These are phyloP conservation scores for Xestia c-nigrum DNA, from an alignment of 2,888 invertebrate species.

Conservation along the genomic window DNA sequence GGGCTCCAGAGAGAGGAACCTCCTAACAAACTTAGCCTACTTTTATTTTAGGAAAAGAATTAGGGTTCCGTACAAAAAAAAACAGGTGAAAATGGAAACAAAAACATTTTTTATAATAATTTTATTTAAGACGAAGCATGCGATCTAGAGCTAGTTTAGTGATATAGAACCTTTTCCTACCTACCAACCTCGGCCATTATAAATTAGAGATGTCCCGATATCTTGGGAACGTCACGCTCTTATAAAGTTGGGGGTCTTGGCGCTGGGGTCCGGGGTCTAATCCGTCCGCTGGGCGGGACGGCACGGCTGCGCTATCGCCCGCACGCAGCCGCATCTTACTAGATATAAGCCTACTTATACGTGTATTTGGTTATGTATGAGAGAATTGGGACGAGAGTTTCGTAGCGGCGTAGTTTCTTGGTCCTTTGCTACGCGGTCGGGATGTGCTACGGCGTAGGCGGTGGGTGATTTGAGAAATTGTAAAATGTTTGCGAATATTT, in stretches of 20 bases:
- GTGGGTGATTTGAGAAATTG: background rate
- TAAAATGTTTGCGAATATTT: background rate
- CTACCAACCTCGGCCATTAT: slow-evolving; percentile 43
- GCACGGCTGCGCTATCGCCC: slow-evolving; percentile 83
- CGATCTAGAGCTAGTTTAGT: background rate
- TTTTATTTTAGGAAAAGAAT: too few relatives aligned
- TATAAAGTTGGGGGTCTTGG: slow-evolving; percentile 76
- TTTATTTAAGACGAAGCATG: too few relatives aligned
- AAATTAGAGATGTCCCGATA: slow-evolving; percentile 65
- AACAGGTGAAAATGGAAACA: too few relatives aligned
- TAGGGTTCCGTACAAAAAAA: too few relatives aligned
- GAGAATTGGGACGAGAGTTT: slow-evolving; percentile 42
- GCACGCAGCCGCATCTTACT: slow-evolving; percentile 72
- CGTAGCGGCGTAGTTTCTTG: slow-evolving; percentile 36
- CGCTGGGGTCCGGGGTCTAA: slow-evolving; percentile 77
- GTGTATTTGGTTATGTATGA: slow-evolving; percentile 62
- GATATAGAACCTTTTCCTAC: background rate
- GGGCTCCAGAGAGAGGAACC: too few relatives aligned
- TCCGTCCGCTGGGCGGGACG: slow-evolving; percentile 77
- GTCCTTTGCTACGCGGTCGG: slow-evolving; percentile 34
- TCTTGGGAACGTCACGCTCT: slow-evolving; percentile 67
- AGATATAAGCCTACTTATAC: slow-evolving; percentile 59
- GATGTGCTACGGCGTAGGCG: slow-evolving; percentile 44
- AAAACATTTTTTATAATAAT: too few relatives aligned
- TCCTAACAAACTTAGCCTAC: too few relatives aligned